Percentiles rank a stretch among this genome's conserved stretches.
Evolutionary conservation across 2,113 vertebrate species (phyloP).

Genomic region (Trematomus loennbergii): DNA sequence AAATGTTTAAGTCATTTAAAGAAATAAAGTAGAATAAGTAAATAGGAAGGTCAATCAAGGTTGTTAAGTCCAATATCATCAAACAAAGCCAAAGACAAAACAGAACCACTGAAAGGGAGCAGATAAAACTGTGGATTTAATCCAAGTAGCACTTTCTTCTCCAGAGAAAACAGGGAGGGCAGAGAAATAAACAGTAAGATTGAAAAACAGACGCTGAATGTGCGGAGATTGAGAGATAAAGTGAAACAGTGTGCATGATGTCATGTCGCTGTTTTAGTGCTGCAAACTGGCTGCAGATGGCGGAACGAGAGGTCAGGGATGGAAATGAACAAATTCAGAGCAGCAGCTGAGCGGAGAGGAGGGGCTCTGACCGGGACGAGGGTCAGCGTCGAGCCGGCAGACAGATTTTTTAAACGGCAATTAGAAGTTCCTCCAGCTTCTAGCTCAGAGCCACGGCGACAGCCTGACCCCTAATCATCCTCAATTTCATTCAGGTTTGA

Average conservation of each 20-base stretch:
- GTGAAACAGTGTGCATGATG: slow-evolving; percentile 44
- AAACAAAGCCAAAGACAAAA: neutral
- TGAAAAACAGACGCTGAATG: neutral
- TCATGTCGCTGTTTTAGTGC: slow-evolving; percentile 45
- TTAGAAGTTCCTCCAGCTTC: slow-evolving; percentile 64
- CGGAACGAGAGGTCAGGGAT: slow-evolving; percentile 64
- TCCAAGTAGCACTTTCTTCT: neutral
- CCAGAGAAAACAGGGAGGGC: neutral
- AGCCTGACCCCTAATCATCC: slow-evolving; percentile 77
- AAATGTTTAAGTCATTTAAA: neutral
- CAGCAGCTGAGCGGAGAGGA: slow-evolving; percentile 46
- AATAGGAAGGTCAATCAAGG: neutral
- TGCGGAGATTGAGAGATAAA: slow-evolving; percentile 38
- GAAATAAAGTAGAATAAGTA: neutral
- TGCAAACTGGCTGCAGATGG: slow-evolving; percentile 73
- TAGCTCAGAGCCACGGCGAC: slow-evolving; percentile 31
- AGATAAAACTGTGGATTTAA: neutral
- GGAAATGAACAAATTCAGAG: slow-evolving; percentile 71
- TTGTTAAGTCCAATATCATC: no score
- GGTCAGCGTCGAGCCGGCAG: slow-evolving; percentile 54
- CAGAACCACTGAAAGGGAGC: neutral
- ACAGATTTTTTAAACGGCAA: slow-evolving; percentile 58
- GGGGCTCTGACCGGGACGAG: slow-evolving; percentile 10
- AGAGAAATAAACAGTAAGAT: neutral
- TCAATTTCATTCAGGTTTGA: slow-evolving; percentile 54